Conservation (phyloP, 2,888 invertebrate species). For the Drosophila pegasa region DNA sequence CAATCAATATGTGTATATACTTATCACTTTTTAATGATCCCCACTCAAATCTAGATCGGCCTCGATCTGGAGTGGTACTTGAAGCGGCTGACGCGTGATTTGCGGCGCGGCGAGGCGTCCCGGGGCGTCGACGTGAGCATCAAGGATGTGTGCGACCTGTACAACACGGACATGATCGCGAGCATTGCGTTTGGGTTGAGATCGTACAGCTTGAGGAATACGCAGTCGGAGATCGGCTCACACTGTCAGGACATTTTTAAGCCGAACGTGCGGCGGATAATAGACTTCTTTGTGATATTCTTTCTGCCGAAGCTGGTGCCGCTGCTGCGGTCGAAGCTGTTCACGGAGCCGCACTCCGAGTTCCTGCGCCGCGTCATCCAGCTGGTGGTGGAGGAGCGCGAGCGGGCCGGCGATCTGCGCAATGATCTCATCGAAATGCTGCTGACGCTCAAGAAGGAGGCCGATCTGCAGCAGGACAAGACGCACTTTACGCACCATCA, state of each 20-base stretch:
- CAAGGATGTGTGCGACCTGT: slow-evolving; percentile 83
- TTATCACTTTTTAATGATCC: background rate
- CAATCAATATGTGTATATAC: background rate
- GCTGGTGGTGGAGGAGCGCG: slow-evolving; percentile 84
- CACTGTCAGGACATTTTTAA: slow-evolving; percentile 84
- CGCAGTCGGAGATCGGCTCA: slow-evolving; percentile 84
- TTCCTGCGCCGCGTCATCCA: slow-evolving; percentile 85
- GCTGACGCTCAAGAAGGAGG: slow-evolving; percentile 84
- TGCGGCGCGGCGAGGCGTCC: slow-evolving; percentile 61
- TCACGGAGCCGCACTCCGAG: slow-evolving; percentile 70
- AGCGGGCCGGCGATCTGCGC: slow-evolving; percentile 82
- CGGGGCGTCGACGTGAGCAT: slow-evolving; percentile 72
- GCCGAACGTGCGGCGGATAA: slow-evolving; percentile 75
- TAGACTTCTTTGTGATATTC: slow-evolving; percentile 84
- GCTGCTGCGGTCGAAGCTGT: slow-evolving; percentile 79
- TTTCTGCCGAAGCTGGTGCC: slow-evolving; percentile 84
- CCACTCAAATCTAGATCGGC: slow-evolving; percentile 72
- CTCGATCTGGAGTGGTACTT: slow-evolving; percentile 81
- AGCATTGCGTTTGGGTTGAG: slow-evolving; percentile 85
- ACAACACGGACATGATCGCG: slow-evolving; percentile 85
- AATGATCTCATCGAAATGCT: slow-evolving; percentile 86
- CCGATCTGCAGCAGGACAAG: slow-evolving; percentile 74
- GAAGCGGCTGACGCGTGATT: slow-evolving; percentile 70
- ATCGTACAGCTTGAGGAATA: slow-evolving; percentile 84
- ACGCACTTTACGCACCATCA: slow-evolving; percentile 78